Conservation (phyloP, 2,797 vertebrate species). For the Paratrypauchen microcephalus region DNA sequence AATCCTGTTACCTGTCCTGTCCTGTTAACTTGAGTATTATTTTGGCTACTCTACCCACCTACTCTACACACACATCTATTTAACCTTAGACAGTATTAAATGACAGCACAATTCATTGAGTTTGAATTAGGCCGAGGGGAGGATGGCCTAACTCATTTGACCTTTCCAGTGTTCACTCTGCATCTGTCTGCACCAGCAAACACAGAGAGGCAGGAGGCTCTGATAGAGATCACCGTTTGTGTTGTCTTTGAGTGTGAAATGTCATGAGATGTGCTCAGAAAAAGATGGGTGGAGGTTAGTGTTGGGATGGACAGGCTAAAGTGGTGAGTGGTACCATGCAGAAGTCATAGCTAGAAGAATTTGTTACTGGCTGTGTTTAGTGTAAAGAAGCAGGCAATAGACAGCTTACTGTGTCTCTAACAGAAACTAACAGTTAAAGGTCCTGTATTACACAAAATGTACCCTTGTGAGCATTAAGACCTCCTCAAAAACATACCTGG, state of each 20-base stretch:
- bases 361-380: too few species aligned
- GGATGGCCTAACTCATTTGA: constrained; percentile 23
- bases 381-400: too few species aligned
- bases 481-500: too few species aligned
- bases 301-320: not conserved
- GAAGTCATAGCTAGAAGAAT: not conserved
- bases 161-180: constrained; percentile 50
- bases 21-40: too few species aligned
- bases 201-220: constrained; percentile 13
- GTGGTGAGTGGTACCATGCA: not conserved
- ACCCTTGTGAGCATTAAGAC: too few species aligned
- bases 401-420: too few species aligned
- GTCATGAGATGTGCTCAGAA: not conserved
- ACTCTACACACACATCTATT: too few species aligned
- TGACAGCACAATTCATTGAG: not conserved
- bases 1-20: too few species aligned
- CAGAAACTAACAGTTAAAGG: too few species aligned
- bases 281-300: not conserved
- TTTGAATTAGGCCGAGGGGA: not conserved
- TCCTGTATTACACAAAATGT: too few species aligned
- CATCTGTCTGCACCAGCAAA: constrained; percentile 16
- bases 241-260: constrained; percentile 1
- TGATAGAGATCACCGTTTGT: constrained; percentile 33
- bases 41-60: too few species aligned
- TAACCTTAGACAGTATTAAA: not conserved